These are phyloP conservation scores for Lordiphosa mommai DNA, from an alignment of 1,140 invertebrate species.

Conservation along the genomic window DNA sequence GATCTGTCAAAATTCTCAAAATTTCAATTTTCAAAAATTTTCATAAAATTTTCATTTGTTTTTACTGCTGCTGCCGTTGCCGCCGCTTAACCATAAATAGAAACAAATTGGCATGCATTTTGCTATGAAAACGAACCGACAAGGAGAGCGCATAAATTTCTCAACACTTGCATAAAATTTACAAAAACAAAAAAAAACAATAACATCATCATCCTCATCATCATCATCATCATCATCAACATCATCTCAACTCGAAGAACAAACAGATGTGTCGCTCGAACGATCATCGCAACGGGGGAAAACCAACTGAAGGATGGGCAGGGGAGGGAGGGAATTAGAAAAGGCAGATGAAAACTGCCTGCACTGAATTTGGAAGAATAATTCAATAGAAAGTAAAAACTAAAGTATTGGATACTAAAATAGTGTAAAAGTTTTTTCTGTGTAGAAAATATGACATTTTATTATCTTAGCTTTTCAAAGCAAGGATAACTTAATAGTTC, in stretches of 20 bases:
- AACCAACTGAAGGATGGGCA: not conserved
- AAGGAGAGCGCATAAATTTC: conserved; percentile 63
- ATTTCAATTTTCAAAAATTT: conserved; percentile 33
- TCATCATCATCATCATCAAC: conserved; percentile 6
- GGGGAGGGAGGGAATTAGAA: not conserved
- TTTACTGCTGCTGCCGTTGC: not conserved
- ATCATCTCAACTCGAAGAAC: conserved; percentile 21
- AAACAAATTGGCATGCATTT: conserved; percentile 71
- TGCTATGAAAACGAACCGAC: conserved; percentile 18
- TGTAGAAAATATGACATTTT: too few species aligned
- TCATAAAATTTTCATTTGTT: conserved; percentile 45
- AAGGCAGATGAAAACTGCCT: not conserved
- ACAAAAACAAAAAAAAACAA: conserved; percentile 57
- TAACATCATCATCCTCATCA: conserved; percentile 9
- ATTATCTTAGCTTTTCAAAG: too few species aligned
- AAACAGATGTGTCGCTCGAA: conserved; percentile 60
- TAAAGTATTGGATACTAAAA: too few species aligned
- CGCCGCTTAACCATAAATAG: conserved; percentile 55
- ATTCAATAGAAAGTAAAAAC: too few species aligned
- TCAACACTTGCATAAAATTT: conserved; percentile 73
- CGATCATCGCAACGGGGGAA: not conserved
- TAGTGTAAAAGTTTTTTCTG: too few species aligned
- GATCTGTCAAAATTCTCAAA: conserved; percentile 22
- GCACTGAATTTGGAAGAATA: too few species aligned
- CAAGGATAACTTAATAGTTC: too few species aligned